A percentile compares a stretch with the other conserved stretches of the same genome.
Conservation (phyloP, 2,888 invertebrate species). For the Tipula vernalis region DNA sequence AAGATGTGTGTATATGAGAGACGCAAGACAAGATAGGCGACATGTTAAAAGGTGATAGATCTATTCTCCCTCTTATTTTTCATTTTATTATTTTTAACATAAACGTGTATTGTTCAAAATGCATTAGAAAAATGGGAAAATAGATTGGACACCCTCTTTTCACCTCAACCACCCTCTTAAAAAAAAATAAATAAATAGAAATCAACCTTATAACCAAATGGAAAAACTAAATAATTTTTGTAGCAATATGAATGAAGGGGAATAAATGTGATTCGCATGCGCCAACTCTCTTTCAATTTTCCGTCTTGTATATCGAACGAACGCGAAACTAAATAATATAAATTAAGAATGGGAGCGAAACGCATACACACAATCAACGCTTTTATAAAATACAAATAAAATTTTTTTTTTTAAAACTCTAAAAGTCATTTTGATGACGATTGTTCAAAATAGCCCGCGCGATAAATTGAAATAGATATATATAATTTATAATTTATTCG, state of each 20-base stretch:
- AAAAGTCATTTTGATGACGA: not conserved
- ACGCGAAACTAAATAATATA: not conserved
- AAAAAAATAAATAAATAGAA: not conserved
- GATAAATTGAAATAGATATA: conserved; percentile 4
- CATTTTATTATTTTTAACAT: not conserved
- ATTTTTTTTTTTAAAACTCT: not conserved
- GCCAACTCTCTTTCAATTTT: not conserved
- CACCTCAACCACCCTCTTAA: conserved; percentile 4
- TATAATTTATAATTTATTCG: conserved; percentile 4
- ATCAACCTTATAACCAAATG: not conserved
- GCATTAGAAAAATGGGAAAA: not conserved
- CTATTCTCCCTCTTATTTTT: not conserved
- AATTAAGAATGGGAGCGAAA: not conserved
- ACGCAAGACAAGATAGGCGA: not conserved
- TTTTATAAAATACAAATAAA: not conserved
- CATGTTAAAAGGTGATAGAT: not conserved
- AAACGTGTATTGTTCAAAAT: not conserved
- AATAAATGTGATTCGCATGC: not conserved
- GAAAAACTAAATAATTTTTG: not conserved
- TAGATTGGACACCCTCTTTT: not conserved
- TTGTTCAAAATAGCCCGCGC: not conserved
- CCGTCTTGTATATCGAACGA: not conserved
- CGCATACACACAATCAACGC: not conserved
- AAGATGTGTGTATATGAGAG: not conserved
- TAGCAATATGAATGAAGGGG: not conserved